Conservation (phyloP, 2,797 vertebrate species). For the Cyprinodon diabolis region DNA sequence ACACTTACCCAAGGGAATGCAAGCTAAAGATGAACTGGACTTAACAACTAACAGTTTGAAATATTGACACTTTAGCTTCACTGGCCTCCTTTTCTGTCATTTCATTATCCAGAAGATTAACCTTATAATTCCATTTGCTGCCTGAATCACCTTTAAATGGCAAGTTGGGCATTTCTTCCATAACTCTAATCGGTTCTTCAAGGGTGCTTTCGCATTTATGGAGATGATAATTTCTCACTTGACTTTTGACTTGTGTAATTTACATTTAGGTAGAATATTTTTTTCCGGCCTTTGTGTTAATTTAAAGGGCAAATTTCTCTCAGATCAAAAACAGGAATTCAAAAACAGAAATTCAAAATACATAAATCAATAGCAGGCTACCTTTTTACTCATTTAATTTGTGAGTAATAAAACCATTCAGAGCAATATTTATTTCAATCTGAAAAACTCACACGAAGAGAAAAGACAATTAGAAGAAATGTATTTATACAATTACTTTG, state of each 20-base stretch:
- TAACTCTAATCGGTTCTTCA: background rate
- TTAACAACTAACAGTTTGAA: background rate
- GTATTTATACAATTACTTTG: too few relatives aligned
- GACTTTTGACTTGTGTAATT: background rate
- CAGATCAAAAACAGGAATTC: background rate
- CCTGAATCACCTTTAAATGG: conserved; percentile 1
- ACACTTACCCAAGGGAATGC: background rate
- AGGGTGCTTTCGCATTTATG: too few relatives aligned
- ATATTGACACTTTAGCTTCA: conserved; percentile 3
- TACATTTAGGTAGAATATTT: background rate
- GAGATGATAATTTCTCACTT: background rate
- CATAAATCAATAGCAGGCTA: background rate
- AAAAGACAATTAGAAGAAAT: too few relatives aligned
- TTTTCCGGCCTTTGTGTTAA: background rate
- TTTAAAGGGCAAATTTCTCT: background rate
- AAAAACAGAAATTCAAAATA: background rate
- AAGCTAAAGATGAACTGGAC: background rate
- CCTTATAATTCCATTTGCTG: conserved; percentile 1
- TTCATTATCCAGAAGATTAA: background rate
- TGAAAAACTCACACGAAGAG: too few relatives aligned
- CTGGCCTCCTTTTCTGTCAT: background rate
- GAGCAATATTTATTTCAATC: too few relatives aligned
- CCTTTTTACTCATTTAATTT: too few relatives aligned
- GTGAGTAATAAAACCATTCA: too few relatives aligned
- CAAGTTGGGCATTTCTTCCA: background rate